Evolutionary conservation across 1,140 invertebrate species (phyloP).

Genomic region (Phymorhynchus buccinoides): DNA sequence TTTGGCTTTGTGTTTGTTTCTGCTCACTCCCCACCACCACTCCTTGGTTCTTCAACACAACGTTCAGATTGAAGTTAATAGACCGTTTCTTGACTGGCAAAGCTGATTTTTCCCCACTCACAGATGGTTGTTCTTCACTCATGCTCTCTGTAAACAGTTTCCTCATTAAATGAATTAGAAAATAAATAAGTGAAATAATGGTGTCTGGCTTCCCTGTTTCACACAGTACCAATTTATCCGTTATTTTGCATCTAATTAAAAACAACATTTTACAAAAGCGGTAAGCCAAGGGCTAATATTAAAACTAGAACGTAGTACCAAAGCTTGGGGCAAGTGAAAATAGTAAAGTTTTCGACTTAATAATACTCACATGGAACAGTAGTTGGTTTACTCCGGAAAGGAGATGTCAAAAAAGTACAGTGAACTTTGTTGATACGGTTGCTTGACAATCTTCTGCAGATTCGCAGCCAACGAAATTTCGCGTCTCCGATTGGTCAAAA

Average conservation of each 20-base stretch:
- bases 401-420: not conserved
- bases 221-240: too few relatives aligned
- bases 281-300: not conserved
- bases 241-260: conserved; percentile 6
- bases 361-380: not conserved
- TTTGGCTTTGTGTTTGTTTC: not conserved
- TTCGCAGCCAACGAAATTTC: not conserved
- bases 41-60: not conserved
- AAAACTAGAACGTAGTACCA: not conserved
- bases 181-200: not conserved
- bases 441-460: conserved; percentile 6
- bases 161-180: not conserved
- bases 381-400: not conserved
- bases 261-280: not conserved
- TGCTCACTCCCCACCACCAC: not conserved
- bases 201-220: not conserved
- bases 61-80: not conserved
- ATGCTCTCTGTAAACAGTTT: not conserved
- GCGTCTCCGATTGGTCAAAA: not conserved
- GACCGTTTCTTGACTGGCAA: not conserved
- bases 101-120: not conserved
- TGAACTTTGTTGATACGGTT: conserved; percentile 19
- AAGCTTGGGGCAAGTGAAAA: not conserved
- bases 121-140: not conserved
- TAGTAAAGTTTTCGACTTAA: not conserved